Evolutionary conservation across 2,113 vertebrate species (phyloP), one percentile per base, ranked within the genome.

Genomic region (Tetrao urogallus): DNA sequence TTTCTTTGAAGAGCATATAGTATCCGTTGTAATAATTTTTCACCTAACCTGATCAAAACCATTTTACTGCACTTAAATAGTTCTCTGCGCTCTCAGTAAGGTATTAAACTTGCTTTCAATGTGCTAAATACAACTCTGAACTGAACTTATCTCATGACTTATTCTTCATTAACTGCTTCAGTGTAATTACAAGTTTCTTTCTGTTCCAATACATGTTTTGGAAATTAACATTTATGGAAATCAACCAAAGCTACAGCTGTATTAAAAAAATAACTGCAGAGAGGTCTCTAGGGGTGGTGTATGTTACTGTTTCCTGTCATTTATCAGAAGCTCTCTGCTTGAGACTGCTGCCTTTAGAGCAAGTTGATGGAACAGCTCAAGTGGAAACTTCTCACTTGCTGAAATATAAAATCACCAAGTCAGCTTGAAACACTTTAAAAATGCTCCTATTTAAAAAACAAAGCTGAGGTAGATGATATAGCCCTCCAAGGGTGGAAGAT

Each of bases 181-280:
- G 36, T 50, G 24, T 71, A 45, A 63, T 81, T 90, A 67, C 69
- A 93, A 64, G 38, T 83, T 83, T 60, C 15, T 66, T 86, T 91
- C 76, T 71, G 34, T 90, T 92, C 86, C 69, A 90, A 90, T 86
- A 86, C 32, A 90, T 13, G 72, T 93, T 92, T 93, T 88, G 38
- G 25, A 86, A 57, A 48, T 67, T 74, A 81, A 60, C 8, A 8
- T 30, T 94, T 79, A 74, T 92, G 93, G 90, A 94, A 94, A 86
- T 24, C 42, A 78, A 94, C 77, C 80, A 94, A 78, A 86, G 20
- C 52, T 86, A 71, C 1, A 9, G 7, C 30, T 86, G 65, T 43
- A 94, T 65, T 65, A 20, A n/a, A 58, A 81, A 50, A 19, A 34
- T 50, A 50, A 43, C 38, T 61, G 25, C 32, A 74, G 45, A 83